Base-by-base conservation (phyloP, 2,888 invertebrate genomes). In the Drosophila kokeensis region DNA sequence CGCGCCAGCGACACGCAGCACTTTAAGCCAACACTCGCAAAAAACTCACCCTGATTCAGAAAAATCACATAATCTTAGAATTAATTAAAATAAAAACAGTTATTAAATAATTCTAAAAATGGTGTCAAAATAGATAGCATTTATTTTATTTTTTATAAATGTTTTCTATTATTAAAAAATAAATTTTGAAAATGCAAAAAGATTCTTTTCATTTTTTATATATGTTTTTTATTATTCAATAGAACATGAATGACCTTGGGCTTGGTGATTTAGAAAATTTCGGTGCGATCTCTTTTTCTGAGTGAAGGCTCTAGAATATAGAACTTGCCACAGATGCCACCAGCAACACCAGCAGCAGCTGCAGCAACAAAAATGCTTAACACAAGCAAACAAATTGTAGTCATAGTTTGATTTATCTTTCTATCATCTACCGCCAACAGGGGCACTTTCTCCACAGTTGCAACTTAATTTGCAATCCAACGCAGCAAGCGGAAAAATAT, bases 381-480 rank as follows among this genome's bases (percentile, higher is more conserved):
- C 32, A 70, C 34, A 69, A 49, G 69, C 63, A 64, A 78, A 83
- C 73, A 63, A 58, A 75, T 70, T 68, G 74, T 59, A 70, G 61
- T 67, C 59, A 70, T 71, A 69, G 73, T 71, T 77, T 85, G 88
- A 87, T 87, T 85, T 85, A 87, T 88, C 80, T 66, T 73, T 69
- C 59, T 50, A 64, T 76, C 69, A n/a, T 55, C 69, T 67, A 86
- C 71, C 73, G 80, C 40, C 45, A 30, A 30, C 57, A 38, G 29
- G 24, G 52, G 55, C 63, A 42, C 15, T 15, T 45, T 45, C 27
- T 45, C 15, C 4, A 48, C 66, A 61, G 60, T 36, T 50, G 69
- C 67, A 80, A 79, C 79, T 81, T 81, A 60, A 76, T 81, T 81
- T 81, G 40, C 62, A 34, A 61, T 2, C 1, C 15, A 69, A 58